These are phyloP conservation scores for Luffia ferchaultella DNA, from an alignment of 2,888 invertebrate genomes.

Conservation along the genomic window DNA sequence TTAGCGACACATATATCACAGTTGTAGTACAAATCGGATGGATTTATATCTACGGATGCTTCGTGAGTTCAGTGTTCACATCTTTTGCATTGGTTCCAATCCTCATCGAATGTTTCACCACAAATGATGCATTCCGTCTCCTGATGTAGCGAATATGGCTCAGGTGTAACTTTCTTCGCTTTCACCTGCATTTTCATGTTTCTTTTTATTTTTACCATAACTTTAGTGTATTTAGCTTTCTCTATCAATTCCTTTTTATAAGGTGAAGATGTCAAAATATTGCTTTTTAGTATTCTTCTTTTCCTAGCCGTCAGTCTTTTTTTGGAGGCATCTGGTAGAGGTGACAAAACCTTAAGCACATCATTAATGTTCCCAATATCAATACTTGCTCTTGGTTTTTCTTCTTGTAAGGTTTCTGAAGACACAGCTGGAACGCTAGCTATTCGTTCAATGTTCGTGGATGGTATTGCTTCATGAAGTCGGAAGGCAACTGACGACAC, in stretches of 20 bases:
- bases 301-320: slow-evolving; percentile 5
- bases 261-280: slow-evolving; percentile 8
- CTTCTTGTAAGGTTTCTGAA: slow-evolving; percentile 1
- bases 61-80: slow-evolving; percentile 12
- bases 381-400: not conserved
- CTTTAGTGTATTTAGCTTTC: not conserved
- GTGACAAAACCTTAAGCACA: slow-evolving; percentile 4
- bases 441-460: slow-evolving; percentile 5
- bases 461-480: slow-evolving; percentile 5
- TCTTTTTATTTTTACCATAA: slow-evolving; percentile 1
- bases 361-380: slow-evolving; percentile 2
- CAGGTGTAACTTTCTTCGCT: slow-evolving; percentile 1
- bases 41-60: slow-evolving; percentile 7
- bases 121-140: slow-evolving; percentile 9
- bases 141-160: not conserved
- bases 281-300: slow-evolving; percentile 7
- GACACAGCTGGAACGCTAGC: slow-evolving; percentile 2
- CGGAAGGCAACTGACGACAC: not conserved
- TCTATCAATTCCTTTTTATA: slow-evolving; percentile 2
- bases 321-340: slow-evolving; percentile 7
- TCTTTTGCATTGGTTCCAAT: slow-evolving; percentile 11
- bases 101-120: slow-evolving; percentile 9
- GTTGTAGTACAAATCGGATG: slow-evolving; percentile 6
- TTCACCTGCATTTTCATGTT: not conserved
- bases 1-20: slow-evolving; percentile 10